phyloP scores from a whole-genome alignment of 1,140 invertebrate species.

The Micrasema minimum region DNA sequence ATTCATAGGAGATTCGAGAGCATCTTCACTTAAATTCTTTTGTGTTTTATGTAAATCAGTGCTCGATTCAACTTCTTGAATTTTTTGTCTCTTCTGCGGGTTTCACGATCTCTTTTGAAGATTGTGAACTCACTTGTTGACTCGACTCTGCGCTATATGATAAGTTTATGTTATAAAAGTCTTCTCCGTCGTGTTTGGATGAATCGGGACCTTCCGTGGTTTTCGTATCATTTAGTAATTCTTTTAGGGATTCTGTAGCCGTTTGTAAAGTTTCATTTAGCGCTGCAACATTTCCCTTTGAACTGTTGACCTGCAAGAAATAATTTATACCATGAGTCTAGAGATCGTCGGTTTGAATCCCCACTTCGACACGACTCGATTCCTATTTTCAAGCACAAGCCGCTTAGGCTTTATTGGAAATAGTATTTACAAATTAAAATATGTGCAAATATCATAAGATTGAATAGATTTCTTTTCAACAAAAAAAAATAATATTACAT shows the following conservation, averaged over 20 bases:
- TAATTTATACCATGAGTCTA: too few species aligned
- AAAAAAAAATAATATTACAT: too few species aligned
- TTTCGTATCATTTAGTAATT: conserved; percentile 5
- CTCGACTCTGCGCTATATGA: neutral
- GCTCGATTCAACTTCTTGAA: neutral
- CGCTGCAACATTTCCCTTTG: conserved; percentile 23
- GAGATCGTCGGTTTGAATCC: too few species aligned
- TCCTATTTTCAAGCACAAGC: too few species aligned
- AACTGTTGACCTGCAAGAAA: conserved; percentile 31
- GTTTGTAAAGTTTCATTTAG: conserved; percentile 20
- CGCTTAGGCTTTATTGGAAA: too few species aligned
- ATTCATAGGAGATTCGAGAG: too few species aligned
- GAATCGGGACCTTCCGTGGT: neutral
- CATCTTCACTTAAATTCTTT: too few species aligned
- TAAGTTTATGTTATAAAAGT: conserved; percentile 13
- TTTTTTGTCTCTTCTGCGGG: conserved; percentile 7
- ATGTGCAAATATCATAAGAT: too few species aligned
- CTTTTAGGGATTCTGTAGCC: conserved; percentile 29
- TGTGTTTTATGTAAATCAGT: too few species aligned
- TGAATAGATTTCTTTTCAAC: too few species aligned
- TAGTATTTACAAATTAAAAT: too few species aligned
- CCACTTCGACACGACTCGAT: too few species aligned
- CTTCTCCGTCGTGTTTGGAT: neutral
- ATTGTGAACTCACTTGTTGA: conserved; percentile 7
- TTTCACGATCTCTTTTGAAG: neutral